Evolutionary conservation across 2,888 invertebrate species (phyloP), one percentile per base, ranked within the genome.

Genomic region (Iselma pallidipennis): DNA sequence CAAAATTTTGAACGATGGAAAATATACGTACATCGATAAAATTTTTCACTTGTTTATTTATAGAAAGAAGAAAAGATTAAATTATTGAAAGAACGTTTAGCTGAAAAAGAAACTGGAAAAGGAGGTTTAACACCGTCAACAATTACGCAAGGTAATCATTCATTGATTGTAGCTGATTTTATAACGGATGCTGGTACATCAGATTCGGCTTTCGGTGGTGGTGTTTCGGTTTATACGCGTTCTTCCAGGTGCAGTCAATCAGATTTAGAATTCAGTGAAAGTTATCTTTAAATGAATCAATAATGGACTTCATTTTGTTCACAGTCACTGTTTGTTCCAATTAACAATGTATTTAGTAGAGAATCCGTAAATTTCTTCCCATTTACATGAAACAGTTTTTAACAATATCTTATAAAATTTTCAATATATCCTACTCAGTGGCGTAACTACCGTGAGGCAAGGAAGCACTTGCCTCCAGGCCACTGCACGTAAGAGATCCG

Each of bases 51-150:
- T 37, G 59, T 61, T 62, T 62, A 67, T 53, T 82, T 80, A 26
- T 84, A 95, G 94, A 95, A 95, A 84, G 95, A 95, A 83, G 95
- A 95, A 77, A 91, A 92, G 78, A 94, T 95, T 68, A 90, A 91
- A 66, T 85, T 89, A 71, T 84, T 94, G 73, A 91, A 93, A 78
- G 90, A 91, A 79, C 89, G 91, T 74, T 83, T 95, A 67, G 88
- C 89, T 55, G 94, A 95, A 80, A 88, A 90, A 54, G 93, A 93
- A 72, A 85, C 88, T 29, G 74, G 81, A 42, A 83, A 83, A 59
- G 76, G 89, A 80, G 76, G 83, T 78, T 70, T 70, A 33, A 74
- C 69, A 72, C 78, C 73, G 63, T 77, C 70, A 14, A 61, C 85
- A 76, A 84, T 88, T 78, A 86, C 87, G 86, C 85, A 92, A 89